These are phyloP conservation scores for Fistularia commersonii DNA, from an alignment of 2,797 vertebrate genomes.

Conservation along the genomic window DNA sequence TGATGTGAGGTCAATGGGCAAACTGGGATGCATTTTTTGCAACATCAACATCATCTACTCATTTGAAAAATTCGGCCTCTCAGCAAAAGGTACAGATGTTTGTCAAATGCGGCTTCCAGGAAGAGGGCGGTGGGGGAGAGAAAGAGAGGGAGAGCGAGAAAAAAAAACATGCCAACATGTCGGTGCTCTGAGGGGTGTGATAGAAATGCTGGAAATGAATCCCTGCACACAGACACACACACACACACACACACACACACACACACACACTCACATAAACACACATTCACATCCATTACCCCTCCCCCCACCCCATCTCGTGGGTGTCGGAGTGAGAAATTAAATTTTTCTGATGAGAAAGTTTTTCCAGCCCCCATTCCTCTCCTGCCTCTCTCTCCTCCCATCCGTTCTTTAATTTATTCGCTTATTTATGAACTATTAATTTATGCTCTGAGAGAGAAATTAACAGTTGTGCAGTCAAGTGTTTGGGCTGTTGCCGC, in stretches of 20 bases:
- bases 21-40: not conserved
- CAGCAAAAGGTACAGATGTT: constrained; percentile 50
- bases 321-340: constrained; percentile 83
- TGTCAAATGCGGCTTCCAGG: constrained; percentile 43
- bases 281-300: constrained; percentile 42
- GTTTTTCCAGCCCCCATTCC: constrained; percentile 67
- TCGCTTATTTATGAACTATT: constrained; percentile 79
- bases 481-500: constrained; percentile 59
- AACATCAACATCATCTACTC: constrained; percentile 13
- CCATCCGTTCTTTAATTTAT: constrained; percentile 77
- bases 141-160: too few relatives aligned
- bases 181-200: constrained; percentile 54
- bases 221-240: constrained; percentile 30
- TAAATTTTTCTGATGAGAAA: constrained; percentile 83
- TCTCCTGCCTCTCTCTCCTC: constrained; percentile 62
- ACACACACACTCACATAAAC: too few relatives aligned
- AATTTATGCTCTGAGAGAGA: constrained; percentile 74
- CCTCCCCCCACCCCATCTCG: constrained; percentile 60
- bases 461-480: constrained; percentile 75
- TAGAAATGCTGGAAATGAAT: constrained; percentile 54
- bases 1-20: not conserved
- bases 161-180: constrained; percentile 45
- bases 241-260: constrained; percentile 15
- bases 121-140: too few relatives aligned
- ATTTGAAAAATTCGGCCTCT: too few relatives aligned